These are phyloP conservation scores for Nasonia longicornis DNA, from an alignment of 1,140 invertebrate species.

Conservation along the genomic window DNA sequence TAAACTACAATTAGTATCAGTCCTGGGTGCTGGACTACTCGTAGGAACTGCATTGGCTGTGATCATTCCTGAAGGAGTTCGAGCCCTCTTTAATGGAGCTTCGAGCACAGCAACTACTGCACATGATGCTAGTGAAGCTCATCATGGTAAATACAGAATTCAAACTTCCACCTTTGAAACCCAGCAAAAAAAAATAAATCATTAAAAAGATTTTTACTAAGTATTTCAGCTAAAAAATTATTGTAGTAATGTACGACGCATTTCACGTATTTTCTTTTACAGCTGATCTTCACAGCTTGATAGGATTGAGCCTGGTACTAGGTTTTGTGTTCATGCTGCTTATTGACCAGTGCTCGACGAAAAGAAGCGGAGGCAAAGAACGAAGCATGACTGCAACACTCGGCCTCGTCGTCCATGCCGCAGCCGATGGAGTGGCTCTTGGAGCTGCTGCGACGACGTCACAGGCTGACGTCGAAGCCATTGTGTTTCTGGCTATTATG, in stretches of 20 bases:
- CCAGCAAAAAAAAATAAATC: no score
- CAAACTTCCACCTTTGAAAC: background rate
- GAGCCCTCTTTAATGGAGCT: conserved; percentile 77
- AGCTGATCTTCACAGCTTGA: conserved; percentile 73
- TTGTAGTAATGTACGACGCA: no score
- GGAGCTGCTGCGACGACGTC: conserved; percentile 96
- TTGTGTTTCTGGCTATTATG: conserved; percentile 99
- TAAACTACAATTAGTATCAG: conserved; percentile 92
- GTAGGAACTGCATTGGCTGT: conserved; percentile 97
- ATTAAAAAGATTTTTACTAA: no score
- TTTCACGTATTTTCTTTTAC: conserved; percentile 46
- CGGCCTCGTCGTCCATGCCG: conserved; percentile 97
- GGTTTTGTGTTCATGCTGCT: conserved; percentile 98
- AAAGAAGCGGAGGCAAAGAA: conserved; percentile 76
- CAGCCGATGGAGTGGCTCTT: conserved; percentile 97
- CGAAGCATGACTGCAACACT: conserved; percentile 92
- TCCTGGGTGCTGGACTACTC: conserved; percentile 96
- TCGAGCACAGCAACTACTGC: background rate
- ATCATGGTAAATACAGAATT: conserved; percentile 49
- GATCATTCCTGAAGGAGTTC: conserved; percentile 98
- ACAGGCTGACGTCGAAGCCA: conserved; percentile 95
- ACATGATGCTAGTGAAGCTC: conserved; percentile 27
- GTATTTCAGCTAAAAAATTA: no score
- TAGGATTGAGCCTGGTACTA: conserved; percentile 82
- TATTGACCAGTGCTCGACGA: conserved; percentile 87